Evolutionary conservation across 1,140 invertebrate genomes (phyloP), one percentile per base, ranked within the genome.

Genomic region (Dendroctonus valens): DNA sequence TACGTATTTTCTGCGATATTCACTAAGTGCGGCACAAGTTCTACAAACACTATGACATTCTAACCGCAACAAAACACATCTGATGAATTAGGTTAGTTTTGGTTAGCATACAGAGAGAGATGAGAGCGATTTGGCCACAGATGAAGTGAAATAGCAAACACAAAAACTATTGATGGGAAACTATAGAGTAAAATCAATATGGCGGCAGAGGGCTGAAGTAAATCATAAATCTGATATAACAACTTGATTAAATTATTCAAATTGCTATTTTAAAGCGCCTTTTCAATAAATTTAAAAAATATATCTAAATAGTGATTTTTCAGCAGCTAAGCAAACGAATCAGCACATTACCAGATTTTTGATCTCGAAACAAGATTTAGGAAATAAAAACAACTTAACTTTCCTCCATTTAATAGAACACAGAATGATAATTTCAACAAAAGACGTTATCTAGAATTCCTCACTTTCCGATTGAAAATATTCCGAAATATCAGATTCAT

Each of bases 401-500:
- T 26, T 26, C 26, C 3, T 26, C 26, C 26, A 26, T 26, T 26
- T 26, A 26, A 26, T 46, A 46, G 8, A 12, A 46, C 8, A 46
- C 8, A 46, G 4, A 11, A 46, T 11, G 42, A 12, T 11, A 46
- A 46, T 46, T 46, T 12, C 12, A 46, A 12, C 2, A 46, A 46
- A 46, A 46, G 1, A 44, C 4, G 42, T 26, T 26, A 46, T 3
- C 12, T 46, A 52, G 37, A 37, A 52, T 52, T 52, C 50, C 26
- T 52, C 50, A 52, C 5, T 52, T 46, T 1, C 4, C 9, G 50
- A 52, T 15, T 52, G 12, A 26, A 14, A 52, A 46, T 11, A 46
- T 52, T 52, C n/a, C 5, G 50, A 12, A 9, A 14, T 52, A 14
- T 52, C 50, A n/a, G 50, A 52, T 6, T 52, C n/a, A 52, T 52